Percentiles rank a stretch among this genome's conserved stretches.
These are phyloP conservation scores for Phenganax marumi DNA, from an alignment of 92 coral and sea anemone genomes.

Conservation along the genomic window DNA sequence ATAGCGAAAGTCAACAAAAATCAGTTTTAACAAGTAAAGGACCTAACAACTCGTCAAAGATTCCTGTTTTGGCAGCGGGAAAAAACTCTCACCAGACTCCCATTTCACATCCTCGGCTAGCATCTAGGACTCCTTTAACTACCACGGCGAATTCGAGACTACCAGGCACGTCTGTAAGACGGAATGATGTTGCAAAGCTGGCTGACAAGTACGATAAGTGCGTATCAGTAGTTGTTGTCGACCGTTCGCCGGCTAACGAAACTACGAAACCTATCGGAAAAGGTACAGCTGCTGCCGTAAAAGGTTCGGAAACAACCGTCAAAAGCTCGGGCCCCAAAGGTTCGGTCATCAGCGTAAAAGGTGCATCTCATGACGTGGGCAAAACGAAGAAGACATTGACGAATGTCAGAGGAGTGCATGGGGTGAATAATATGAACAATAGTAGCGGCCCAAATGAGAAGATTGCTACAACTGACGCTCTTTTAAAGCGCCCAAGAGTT, in stretches of 20 bases:
- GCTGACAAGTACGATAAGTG: constrained; percentile 31
- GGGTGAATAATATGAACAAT: not conserved
- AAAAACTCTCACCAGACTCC: constrained; percentile 17
- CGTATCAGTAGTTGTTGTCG: constrained; percentile 24
- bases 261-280: not conserved
- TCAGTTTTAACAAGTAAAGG: not conserved
- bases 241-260: constrained; percentile 14
- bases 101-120: constrained; percentile 10
- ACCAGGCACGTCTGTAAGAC: constrained; percentile 6
- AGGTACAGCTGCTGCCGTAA: not conserved
- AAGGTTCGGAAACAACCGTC: not conserved
- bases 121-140: constrained; percentile 8
- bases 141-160: constrained; percentile 7
- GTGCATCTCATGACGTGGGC: not conserved
- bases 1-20: not conserved
- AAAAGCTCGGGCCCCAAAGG: not conserved
- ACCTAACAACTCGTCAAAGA: constrained; percentile 11
- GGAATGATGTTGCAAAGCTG: constrained; percentile 9
- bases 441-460: not conserved
- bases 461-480: not conserved
- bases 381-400: not conserved
- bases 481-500: not conserved
- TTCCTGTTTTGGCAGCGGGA: constrained; percentile 21
- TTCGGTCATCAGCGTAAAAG: not conserved
- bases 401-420: not conserved